phyloP scores from a whole-genome alignment of 2,113 vertebrate species.

The Tetraodon nigroviridis region DNA sequence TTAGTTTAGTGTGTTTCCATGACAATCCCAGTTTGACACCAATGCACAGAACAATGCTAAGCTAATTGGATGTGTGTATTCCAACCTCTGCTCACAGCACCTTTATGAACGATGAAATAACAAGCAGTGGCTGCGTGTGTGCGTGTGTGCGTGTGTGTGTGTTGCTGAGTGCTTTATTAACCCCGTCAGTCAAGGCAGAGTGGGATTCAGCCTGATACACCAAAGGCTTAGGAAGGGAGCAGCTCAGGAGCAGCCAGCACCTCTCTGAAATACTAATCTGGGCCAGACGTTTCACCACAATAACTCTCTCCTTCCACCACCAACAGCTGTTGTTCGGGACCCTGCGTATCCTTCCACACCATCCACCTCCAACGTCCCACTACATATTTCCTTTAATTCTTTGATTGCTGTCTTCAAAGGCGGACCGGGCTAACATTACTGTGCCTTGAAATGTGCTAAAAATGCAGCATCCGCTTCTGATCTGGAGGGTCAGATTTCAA shows the following conservation, averaged over 20 bases:
- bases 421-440: background rate
- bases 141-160: constrained; percentile 33
- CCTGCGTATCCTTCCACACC: constrained; percentile 13
- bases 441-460: constrained; percentile 13
- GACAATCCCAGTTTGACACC: constrained; percentile 58
- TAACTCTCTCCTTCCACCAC: constrained; percentile 19
- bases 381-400: too few species aligned
- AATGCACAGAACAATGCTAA: constrained; percentile 58
- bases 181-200: constrained; percentile 73
- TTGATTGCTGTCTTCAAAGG: too few species aligned
- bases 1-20: constrained; percentile 12
- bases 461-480: constrained; percentile 22
- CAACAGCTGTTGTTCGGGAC: background rate
- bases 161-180: constrained; percentile 75
- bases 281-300: constrained; percentile 69
- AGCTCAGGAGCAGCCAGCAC: constrained; percentile 65
- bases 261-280: constrained; percentile 73
- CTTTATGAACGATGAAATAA: constrained; percentile 77
- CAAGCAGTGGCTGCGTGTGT: constrained; percentile 68
- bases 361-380: background rate
- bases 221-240: constrained; percentile 73
- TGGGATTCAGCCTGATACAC: constrained; percentile 70
- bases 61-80: constrained; percentile 77
- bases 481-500: constrained; percentile 13
- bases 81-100: constrained; percentile 69